Evolutionary conservation across 1,140 invertebrate species (phyloP).

Genomic region (Notospermus geniculatus): DNA sequence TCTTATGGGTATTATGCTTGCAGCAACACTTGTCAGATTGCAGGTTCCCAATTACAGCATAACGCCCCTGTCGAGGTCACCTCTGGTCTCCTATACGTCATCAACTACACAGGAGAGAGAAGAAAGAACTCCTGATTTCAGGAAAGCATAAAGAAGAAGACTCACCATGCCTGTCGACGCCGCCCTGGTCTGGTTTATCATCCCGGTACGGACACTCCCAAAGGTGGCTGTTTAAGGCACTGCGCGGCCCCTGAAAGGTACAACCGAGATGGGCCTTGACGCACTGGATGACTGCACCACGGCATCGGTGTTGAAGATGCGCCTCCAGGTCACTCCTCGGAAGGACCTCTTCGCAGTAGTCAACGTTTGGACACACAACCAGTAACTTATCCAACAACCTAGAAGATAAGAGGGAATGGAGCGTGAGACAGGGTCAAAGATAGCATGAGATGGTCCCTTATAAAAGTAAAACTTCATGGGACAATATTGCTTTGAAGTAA

Average conservation of each 20-base stretch:
- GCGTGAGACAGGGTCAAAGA: background rate
- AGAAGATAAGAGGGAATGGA: slow-evolving; percentile 23
- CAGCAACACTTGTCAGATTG: too few species aligned
- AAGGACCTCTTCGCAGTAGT: slow-evolving; percentile 56
- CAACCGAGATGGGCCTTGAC: slow-evolving; percentile 53
- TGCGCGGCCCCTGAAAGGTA: slow-evolving; percentile 55
- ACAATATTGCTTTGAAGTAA: too few species aligned
- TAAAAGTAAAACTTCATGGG: slow-evolving; percentile 12
- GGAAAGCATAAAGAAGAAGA: too few species aligned
- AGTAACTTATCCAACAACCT: slow-evolving; percentile 59
- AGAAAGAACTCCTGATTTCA: too few species aligned
- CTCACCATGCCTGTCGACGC: too few species aligned
- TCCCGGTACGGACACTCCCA: slow-evolving; percentile 52
- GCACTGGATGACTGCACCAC: slow-evolving; percentile 49
- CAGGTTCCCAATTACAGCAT: too few species aligned
- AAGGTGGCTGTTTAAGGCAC: slow-evolving; percentile 53
- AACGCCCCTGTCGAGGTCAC: too few species aligned
- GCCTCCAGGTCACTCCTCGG: slow-evolving; percentile 58
- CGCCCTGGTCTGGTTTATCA: slow-evolving; percentile 40
- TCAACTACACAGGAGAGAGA: too few species aligned
- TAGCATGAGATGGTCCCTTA: background rate
- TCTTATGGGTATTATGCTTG: too few species aligned
- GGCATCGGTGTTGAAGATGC: slow-evolving; percentile 57
- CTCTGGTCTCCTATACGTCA: too few species aligned
- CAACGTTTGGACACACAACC: slow-evolving; percentile 59